Evolutionary conservation across 2,888 invertebrate species (phyloP).

Genomic region (Chrysomela aeneicollis): DNA sequence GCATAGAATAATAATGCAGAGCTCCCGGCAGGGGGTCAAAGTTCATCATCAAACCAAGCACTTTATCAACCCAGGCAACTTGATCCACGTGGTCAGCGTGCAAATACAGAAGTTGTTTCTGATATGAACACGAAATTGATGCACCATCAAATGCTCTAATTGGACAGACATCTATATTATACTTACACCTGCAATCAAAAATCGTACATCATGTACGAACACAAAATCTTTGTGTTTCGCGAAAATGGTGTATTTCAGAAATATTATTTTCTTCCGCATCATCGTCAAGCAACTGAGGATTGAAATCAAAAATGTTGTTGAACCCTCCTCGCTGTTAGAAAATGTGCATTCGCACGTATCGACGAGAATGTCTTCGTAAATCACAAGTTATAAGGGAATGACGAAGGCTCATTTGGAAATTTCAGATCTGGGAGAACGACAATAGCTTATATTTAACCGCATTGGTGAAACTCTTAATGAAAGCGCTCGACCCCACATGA

Average conservation of each 20-base stretch:
- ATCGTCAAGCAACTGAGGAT: too few species aligned
- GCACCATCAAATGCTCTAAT: not conserved
- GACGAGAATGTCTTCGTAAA: too few species aligned
- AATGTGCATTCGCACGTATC: too few species aligned
- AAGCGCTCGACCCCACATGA: conserved; percentile 56
- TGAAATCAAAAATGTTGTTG: too few species aligned
- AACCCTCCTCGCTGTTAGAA: too few species aligned
- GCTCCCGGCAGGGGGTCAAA: conserved; percentile 55
- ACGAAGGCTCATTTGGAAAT: conserved; percentile 56
- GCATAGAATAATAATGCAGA: conserved; percentile 61
- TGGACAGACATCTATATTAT: too few species aligned
- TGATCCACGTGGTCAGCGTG: conserved; percentile 46
- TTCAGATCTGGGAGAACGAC: conserved; percentile 51
- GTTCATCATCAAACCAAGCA: conserved; percentile 47
- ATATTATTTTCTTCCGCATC: too few species aligned
- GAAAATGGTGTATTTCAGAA: too few species aligned
- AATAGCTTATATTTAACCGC: conserved; percentile 58
- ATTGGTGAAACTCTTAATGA: conserved; percentile 57
- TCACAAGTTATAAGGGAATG: conserved; percentile 55
- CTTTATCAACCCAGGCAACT: conserved; percentile 38
- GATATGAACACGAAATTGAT: conserved; percentile 14
- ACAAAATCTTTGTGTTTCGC: too few species aligned
- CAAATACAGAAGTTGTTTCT: conserved; percentile 40
- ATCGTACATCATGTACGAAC: too few species aligned
- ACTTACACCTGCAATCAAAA: too few species aligned